A percentile compares a stretch with the other conserved stretches of the same genome.
These are phyloP conservation scores for Falco peregrinus DNA, from an alignment of 2,797 vertebrate genomes.

Conservation along the genomic window DNA sequence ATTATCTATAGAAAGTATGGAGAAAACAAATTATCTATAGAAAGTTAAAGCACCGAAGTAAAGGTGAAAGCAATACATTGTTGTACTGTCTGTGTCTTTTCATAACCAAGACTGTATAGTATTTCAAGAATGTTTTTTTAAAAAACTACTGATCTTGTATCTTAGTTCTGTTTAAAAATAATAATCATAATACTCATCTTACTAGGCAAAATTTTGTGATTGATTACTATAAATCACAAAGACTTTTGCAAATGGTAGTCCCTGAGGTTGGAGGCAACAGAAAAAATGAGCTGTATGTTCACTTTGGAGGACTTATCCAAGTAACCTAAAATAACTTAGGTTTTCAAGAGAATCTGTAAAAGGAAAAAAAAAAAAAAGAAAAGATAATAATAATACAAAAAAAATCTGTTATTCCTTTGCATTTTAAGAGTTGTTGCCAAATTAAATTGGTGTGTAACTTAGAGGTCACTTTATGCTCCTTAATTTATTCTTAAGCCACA, in stretches of 20 bases:
- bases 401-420: not conserved
- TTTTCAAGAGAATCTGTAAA: not conserved
- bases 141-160: not conserved
- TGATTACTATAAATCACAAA: not conserved
- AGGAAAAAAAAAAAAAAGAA: too few species aligned
- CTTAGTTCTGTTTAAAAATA: not conserved
- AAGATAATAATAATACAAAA: too few species aligned
- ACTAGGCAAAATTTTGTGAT: not conserved
- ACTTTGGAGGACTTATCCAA: not conserved
- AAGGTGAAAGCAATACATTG: slow-evolving; percentile 10
- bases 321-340: not conserved
- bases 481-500: not conserved
- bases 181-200: not conserved
- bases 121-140: not conserved
- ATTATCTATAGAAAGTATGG: not conserved
- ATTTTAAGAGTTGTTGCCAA: not conserved
- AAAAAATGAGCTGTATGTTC: not conserved
- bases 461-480: not conserved
- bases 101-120: not conserved
- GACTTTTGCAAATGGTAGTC: not conserved
- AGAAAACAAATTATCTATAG: not conserved
- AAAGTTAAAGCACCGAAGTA: slow-evolving; percentile 1
- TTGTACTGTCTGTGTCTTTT: not conserved
- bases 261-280: not conserved
- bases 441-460: not conserved